Evolutionary conservation across 2,888 invertebrate genomes (phyloP).

Genomic region (Chalcosyrphus nemorum): DNA sequence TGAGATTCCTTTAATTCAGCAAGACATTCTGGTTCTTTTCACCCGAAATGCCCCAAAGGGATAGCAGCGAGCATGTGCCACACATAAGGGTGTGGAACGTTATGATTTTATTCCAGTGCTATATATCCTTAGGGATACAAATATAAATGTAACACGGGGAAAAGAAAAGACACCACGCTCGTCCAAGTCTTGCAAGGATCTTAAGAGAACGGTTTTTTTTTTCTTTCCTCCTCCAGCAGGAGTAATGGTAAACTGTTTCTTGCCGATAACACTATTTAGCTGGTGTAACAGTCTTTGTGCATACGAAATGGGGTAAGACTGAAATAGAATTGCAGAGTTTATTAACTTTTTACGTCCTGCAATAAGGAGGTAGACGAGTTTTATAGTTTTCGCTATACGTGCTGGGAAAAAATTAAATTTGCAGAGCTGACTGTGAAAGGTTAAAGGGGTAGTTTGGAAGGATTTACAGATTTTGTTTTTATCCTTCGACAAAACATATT

Average conservation of each 20-base stretch:
- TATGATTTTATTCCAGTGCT: conserved; percentile 11
- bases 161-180: too few species aligned
- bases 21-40: background rate
- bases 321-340: background rate
- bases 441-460: too few species aligned
- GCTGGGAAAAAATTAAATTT: background rate
- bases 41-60: background rate
- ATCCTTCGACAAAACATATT: too few species aligned
- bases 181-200: background rate
- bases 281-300: background rate
- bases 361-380: background rate
- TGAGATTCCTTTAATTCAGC: conserved; percentile 33
- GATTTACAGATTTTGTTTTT: too few species aligned
- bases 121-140: conserved; percentile 5
- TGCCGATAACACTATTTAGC: background rate
- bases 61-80: background rate
- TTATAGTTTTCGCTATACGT: background rate
- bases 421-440: too few species aligned
- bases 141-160: background rate
- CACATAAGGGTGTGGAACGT: background rate
- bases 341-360: background rate
- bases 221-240: too few species aligned
- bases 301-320: background rate
- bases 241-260: background rate
- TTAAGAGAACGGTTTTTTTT: too few species aligned